phyloP scores from a whole-genome alignment of 2,888 invertebrate genomes.

The Diadromus collaris region DNA sequence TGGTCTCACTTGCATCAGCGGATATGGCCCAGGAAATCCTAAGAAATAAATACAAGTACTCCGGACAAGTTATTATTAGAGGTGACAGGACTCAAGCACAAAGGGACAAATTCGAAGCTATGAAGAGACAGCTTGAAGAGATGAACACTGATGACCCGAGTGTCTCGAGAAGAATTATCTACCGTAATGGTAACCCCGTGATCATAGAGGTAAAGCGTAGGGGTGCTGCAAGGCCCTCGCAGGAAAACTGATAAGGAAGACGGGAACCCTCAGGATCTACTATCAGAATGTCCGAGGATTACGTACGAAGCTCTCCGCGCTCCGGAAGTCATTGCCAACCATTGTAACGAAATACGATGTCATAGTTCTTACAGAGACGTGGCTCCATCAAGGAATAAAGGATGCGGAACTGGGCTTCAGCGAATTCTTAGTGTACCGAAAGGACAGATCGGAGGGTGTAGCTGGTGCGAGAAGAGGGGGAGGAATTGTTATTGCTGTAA shows the following conservation, averaged over 20 bases:
- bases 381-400: neutral
- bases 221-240: neutral
- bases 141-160: neutral
- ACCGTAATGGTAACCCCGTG: neutral
- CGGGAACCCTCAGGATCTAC: neutral
- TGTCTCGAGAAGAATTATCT: neutral
- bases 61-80: neutral
- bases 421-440: neutral
- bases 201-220: neutral
- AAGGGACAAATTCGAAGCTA: neutral
- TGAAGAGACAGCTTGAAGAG: neutral
- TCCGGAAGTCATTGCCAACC: neutral
- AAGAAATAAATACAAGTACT: slow-evolving; percentile 3
- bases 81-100: neutral
- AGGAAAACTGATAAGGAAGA: neutral
- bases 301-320: neutral
- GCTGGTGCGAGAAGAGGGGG: neutral
- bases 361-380: neutral
- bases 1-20: neutral
- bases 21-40: neutral
- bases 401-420: neutral
- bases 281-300: slow-evolving; percentile 5
- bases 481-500: neutral
- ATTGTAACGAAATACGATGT: neutral
- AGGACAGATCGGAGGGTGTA: neutral